Evolutionary conservation across 2,797 vertebrate species (phyloP), one percentile per base, ranked within the genome.

Genomic region (Megalops cyprinoides): DNA sequence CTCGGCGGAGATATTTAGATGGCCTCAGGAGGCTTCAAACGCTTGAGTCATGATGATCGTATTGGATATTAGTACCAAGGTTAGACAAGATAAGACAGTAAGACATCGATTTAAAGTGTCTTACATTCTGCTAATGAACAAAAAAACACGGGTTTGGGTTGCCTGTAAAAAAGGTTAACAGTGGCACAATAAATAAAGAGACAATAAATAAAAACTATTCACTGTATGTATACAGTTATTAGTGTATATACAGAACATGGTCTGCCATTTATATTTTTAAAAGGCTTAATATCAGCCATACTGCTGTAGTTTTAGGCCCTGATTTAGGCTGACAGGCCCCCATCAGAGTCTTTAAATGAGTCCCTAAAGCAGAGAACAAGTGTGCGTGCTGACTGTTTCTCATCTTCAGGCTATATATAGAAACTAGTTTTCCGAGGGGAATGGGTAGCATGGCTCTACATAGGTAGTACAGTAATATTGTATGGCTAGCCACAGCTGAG

Each of bases 351-450:
- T 39, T 9, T 9, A 39, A 71, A 42, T 42, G 7, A 23, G 67
- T 9, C 37, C 67, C 67, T 71, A 37, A 14, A 75, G 46, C 60
- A 51, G 74, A 53, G 31, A 48, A 20, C 74, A 75, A 25, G 74
- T 75, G 74, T 18, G 48, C 48, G 18, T 44, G 67, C 67, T 71
- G 67, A 71, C 67, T 71, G 67, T 39, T 23, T 23, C 67, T 44
- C 37, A 37, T 71, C 14, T 75, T 15, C 15, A 7, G 34, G 48
- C 74, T 75, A 75, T 51, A 75, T 75, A 51, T 51, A 75, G 74
- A 34, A 23, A 3, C 74, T 15, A 48, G 14, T 6, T 75, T 49
- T 34, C 48, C 34, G 74, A 15, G 74, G 74, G 74, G 49, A 75
- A 34, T 12, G 48, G 5, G 8, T 7, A 7, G 39, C 18, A 39